Conservation (phyloP, 2,113 vertebrate genomes). For the Alosa alosa region DNA sequence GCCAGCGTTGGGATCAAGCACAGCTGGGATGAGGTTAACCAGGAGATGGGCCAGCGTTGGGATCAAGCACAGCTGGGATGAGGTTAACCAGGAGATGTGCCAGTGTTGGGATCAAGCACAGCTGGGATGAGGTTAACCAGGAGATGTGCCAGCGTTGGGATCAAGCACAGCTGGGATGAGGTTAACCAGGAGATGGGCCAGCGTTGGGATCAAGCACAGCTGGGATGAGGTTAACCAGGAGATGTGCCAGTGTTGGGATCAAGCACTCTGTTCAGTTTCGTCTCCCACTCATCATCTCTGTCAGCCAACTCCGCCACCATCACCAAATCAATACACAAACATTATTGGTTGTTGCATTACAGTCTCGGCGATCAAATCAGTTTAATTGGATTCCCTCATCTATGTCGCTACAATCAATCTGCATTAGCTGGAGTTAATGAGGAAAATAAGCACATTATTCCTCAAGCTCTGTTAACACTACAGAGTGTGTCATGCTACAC, state of each 20-base stretch:
- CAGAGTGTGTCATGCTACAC: not conserved
- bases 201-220: not conserved
- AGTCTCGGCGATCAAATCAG: slow-evolving; percentile 5
- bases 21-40: too few relatives aligned
- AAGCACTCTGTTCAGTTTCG: not conserved
- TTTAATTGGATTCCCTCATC: slow-evolving; percentile 1
- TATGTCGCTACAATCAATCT: slow-evolving; percentile 1
- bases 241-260: too few relatives aligned
- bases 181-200: too few relatives aligned
- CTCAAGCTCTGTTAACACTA: not conserved
- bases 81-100: too few relatives aligned
- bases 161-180: too few relatives aligned
- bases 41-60: too few relatives aligned
- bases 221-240: too few relatives aligned
- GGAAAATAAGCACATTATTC: slow-evolving; percentile 12
- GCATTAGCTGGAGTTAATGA: not conserved
- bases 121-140: too few relatives aligned
- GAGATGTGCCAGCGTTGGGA: too few relatives aligned
- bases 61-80: not conserved
- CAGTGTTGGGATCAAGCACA: not conserved
- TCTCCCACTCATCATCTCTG: not conserved
- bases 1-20: not conserved
- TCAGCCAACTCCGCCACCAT: not conserved
- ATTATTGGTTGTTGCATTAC: slow-evolving; percentile 9
- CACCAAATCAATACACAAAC: not conserved